These are phyloP conservation scores for Metallyticus violacea DNA, from an alignment of 2,888 invertebrate genomes.

Conservation along the genomic window DNA sequence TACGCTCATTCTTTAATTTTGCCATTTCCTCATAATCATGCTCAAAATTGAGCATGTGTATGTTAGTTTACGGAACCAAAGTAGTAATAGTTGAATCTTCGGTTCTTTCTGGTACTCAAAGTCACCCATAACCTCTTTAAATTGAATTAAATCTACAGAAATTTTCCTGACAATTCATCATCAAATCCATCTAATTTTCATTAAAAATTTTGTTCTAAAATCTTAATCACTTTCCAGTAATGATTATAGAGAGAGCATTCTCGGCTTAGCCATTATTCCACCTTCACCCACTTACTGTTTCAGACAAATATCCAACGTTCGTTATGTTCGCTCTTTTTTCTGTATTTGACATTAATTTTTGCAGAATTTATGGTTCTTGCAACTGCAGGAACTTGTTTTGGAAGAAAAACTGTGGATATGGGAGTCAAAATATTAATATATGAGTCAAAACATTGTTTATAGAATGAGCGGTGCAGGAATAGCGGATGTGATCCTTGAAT, in stretches of 20 bases:
- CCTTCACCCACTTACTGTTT: background rate
- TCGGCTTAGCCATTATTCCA: too few species aligned
- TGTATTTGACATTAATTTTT: too few species aligned
- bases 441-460: background rate
- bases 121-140: background rate
- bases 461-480: background rate
- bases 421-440: too few species aligned
- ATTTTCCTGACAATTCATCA: background rate
- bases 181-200: background rate
- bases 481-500: background rate
- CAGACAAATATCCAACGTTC: background rate
- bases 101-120: background rate
- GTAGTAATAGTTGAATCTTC: background rate
- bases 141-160: background rate
- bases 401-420: background rate
- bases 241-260: background rate
- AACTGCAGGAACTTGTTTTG: too few species aligned
- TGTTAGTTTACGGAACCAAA: background rate
- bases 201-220: too few species aligned
- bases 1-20: background rate
- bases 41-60: background rate
- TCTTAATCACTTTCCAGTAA: background rate
- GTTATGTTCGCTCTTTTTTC: too few species aligned
- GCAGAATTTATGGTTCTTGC: too few species aligned
- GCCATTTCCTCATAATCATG: background rate